Percentiles rank a stretch among this genome's conserved stretches.
Conservation (phyloP, 2,113 vertebrate genomes). For the Cyprichromis sp. region DNA sequence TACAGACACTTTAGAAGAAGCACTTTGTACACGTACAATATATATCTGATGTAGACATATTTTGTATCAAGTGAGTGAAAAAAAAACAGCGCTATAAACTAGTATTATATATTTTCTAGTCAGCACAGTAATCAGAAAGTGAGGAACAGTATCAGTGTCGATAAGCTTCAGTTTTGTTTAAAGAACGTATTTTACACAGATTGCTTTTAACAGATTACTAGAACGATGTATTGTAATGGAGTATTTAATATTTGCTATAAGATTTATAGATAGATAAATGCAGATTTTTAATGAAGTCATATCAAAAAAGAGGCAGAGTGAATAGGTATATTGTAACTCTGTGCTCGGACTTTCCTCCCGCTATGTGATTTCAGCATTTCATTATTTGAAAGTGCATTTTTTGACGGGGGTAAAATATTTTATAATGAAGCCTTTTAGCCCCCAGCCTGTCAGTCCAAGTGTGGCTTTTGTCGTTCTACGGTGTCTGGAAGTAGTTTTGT, state of each 20-base stretch:
- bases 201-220: conserved; percentile 36
- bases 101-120: conserved; percentile 24
- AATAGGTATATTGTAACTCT: conserved; percentile 7
- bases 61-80: conserved; percentile 34
- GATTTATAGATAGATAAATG: conserved; percentile 16
- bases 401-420: background rate
- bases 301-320: background rate
- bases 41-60: conserved; percentile 29
- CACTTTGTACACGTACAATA: conserved; percentile 48
- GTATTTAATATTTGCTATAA: conserved; percentile 39
- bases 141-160: conserved; percentile 12
- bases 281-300: conserved; percentile 24
- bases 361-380: conserved; percentile 33
- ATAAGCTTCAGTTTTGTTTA: conserved; percentile 34
- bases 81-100: conserved; percentile 11
- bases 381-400: conserved; percentile 6
- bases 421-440: background rate
- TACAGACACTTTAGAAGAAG: conserved; percentile 56
- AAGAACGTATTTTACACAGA: conserved; percentile 41
- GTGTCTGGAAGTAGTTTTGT: conserved; percentile 11
- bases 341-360: background rate
- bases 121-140: conserved; percentile 18
- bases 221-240: conserved; percentile 46
- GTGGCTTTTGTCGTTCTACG: background rate
- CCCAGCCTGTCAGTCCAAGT: background rate